Base-by-base conservation (phyloP, 1,140 invertebrate species). In the Ips nitidus region DNA sequence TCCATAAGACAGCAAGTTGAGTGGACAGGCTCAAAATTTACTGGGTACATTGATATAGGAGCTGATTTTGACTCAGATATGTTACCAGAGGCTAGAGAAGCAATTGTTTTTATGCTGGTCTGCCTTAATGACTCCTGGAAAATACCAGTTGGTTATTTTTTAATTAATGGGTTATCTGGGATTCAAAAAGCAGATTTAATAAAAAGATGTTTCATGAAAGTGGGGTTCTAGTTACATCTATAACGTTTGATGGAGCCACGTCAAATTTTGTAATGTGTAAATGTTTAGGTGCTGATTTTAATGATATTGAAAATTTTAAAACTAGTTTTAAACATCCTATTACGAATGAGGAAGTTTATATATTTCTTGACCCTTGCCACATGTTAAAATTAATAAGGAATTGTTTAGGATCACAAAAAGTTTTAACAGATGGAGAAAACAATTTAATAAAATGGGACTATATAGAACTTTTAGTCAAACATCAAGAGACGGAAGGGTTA, bases 261-360 rank as follows among this genome's bases (percentile, higher is more conserved):
- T 65, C 59, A 36, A 75, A 76, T 66, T 66, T 71, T n/a, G 78
- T 70, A 73, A 53, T 74, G 40, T 75, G 69, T 73, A 70, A 78
- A 52, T 45, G 69, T 60, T 22, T 58, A 8, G 73, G 80, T 39
- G 73, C 52, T 40, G 74, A 50, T 55, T 80, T 60, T 71, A 53
- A 56, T 63, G 6, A 74, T 75, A 59, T 62, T 58, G 7, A 41
- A 75, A 41, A 75, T 77, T 73, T 60, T 70, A 66, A 52, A 55
- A 43, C 73, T 8, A 52, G n/a, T 22, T 62, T 72, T 52, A 50
- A 52, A 50, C 55, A 72, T 60, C 59, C 61, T 38, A 42, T 63
- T 22, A 63, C 69, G 36, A 64, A 59, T 38, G 42, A 55, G 22
- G 36, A 60, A 6, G 64, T 72, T 6, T 72, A 47, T 53, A 47